Evolutionary conservation across 1,140 invertebrate species (phyloP).

Genomic region (Leptopilina clavipes): DNA sequence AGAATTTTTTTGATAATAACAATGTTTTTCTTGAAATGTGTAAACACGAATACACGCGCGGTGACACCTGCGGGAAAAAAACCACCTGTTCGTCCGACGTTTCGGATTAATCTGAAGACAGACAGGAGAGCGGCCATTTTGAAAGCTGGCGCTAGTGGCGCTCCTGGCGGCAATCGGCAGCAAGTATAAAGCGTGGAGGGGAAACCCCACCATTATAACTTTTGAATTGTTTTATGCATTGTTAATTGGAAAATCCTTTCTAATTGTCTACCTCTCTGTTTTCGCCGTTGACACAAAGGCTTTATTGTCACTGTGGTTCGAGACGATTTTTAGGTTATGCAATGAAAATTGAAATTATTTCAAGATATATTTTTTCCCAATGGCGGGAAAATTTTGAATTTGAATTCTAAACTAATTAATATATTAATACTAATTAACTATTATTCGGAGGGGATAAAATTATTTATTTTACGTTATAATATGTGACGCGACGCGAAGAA

Average conservation of each 20-base stretch:
- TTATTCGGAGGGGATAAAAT: too few relatives aligned
- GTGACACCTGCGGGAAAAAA: slow-evolving; percentile 8
- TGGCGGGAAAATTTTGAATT: background rate
- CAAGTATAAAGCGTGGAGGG: background rate
- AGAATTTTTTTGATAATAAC: too few relatives aligned
- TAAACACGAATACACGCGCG: background rate
- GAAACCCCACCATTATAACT: too few relatives aligned
- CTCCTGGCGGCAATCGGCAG: background rate
- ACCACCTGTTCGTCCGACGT: slow-evolving; percentile 38
- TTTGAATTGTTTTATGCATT: too few relatives aligned
- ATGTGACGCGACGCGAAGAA: too few relatives aligned
- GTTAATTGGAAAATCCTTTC: background rate
- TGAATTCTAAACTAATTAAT: too few relatives aligned
- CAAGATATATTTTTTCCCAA: background rate
- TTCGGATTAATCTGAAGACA: slow-evolving; percentile 34
- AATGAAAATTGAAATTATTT: too few relatives aligned
- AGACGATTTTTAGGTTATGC: too few relatives aligned
- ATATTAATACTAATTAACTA: too few relatives aligned
- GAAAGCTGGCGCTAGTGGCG: slow-evolving; percentile 21
- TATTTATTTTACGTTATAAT: too few relatives aligned
- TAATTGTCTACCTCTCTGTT: background rate
- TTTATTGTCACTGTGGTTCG: too few relatives aligned
- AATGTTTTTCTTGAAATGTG: background rate
- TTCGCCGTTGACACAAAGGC: background rate
- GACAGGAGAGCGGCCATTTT: slow-evolving; percentile 35